Base-by-base conservation (phyloP, 2,113 vertebrate species). In the Rousettus leschenaultii region DNA sequence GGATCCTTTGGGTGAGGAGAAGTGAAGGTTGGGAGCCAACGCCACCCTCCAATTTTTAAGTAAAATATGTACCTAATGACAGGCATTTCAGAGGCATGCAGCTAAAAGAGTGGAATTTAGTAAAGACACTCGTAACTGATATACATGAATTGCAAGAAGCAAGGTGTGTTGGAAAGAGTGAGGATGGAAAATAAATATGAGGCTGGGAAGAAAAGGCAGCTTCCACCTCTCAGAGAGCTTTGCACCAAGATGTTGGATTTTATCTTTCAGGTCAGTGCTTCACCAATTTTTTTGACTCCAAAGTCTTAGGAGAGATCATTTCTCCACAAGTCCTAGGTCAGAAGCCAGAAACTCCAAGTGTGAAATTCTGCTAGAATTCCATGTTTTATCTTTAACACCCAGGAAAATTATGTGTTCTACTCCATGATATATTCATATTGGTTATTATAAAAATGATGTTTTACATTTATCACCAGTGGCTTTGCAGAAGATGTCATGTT, bases 311-410 rank as follows among this genome's bases (percentile, higher is more conserved):
- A 51, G 35, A 77, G 57, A 43, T 30, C 14, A 5, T 57, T 26
- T 92, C 33, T 93, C n/a, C 18, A 2, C 71, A 85, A 92, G 12
- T 77, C 51, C 48, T 68, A 21, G 33, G 43, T 94, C 33, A 84
- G 65, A n/a, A 94, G 24, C 14, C 51, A 92, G 16, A 28, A 45
- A 71, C 22, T 68, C 21, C 28, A 85, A 94, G 26, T 55, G 79
- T 89, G 95, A 92, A 82, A 78, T 94, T 73, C 48, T 6, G 94
- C 48, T 91, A 86, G 74, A 90, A 91, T 94, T 53, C 38, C 38
- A 74, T 74, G 26, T 70, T 94, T 95, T 35, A 33, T 80, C 63
- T 84, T 70, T 65, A 88, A 94, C 0, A 73, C 24, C 45, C 61
- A 86, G n/a, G 24, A 48, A 68, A 65, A 65, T 82, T 77, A 33